These are phyloP conservation scores for roundworm (Caenorhabditis elegans) DNA, from an alignment of 1,140 invertebrate genomes.

Conservation along the genomic window DNA sequence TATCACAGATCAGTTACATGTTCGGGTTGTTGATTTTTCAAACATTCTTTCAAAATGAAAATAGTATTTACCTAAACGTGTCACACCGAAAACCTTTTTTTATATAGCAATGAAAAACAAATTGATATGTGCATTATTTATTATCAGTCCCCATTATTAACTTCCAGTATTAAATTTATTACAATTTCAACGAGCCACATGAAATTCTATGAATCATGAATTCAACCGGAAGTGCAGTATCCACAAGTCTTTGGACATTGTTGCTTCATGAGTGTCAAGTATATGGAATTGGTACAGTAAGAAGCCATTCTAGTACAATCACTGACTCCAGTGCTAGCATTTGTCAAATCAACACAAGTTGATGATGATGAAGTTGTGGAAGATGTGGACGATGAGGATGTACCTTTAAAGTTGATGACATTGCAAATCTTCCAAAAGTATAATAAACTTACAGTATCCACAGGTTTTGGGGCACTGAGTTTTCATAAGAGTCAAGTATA, in stretches of 20 bases:
- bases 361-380: not conserved
- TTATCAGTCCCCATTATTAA: too few species aligned
- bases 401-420: not conserved
- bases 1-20: too few species aligned
- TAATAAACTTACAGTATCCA: slow-evolving; percentile 10
- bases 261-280: not conserved
- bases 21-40: too few species aligned
- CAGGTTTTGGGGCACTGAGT: slow-evolving; percentile 39
- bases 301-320: slow-evolving; percentile 1
- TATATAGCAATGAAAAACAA: too few species aligned
- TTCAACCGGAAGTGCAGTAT: not conserved
- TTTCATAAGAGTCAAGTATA: slow-evolving; percentile 30
- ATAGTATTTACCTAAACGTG: too few species aligned
- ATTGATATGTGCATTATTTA: too few species aligned
- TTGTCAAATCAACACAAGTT: not conserved
- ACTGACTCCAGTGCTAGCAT: slow-evolving; percentile 8
- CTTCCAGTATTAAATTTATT: too few species aligned
- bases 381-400: not conserved
- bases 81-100: too few species aligned
- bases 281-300: not conserved
- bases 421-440: too few species aligned
- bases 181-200: too few species aligned
- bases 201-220: not conserved
- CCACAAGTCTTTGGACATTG: slow-evolving; percentile 2
- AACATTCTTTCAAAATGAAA: too few species aligned